Percentiles rank a stretch among this genome's conserved stretches.
These are phyloP conservation scores for Tapirus terrestris DNA, from an alignment of 2,113 vertebrate species.

Conservation along the genomic window DNA sequence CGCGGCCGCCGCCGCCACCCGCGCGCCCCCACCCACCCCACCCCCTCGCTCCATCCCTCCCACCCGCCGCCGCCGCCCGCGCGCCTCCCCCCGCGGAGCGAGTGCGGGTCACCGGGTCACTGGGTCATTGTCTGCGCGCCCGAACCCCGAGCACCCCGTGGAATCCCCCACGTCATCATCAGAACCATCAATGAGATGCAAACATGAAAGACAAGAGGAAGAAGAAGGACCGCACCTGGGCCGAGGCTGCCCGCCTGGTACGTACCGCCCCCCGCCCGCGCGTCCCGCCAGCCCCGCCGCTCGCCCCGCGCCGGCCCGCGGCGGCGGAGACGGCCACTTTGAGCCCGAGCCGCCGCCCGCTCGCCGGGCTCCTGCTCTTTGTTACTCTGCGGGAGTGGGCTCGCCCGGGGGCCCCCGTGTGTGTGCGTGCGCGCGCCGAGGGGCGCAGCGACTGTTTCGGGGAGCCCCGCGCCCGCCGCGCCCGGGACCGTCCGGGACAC, in stretches of 20 bases:
- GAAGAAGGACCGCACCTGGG: constrained; percentile 93
- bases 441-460: constrained; percentile 55
- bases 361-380: constrained; percentile 79
- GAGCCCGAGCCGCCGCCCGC: constrained; percentile 75
- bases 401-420: constrained; percentile 75
- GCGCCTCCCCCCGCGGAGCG: constrained; percentile 75
- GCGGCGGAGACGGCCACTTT: constrained; percentile 63
- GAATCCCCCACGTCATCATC: constrained; percentile 80
- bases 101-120: constrained; percentile 83
- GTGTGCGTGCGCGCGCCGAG: constrained; percentile 68
- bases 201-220: constrained; percentile 94
- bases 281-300: constrained; percentile 56
- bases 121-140: constrained; percentile 83
- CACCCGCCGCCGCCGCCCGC: constrained; percentile 64
- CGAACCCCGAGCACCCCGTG: constrained; percentile 78
- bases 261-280: constrained; percentile 80
- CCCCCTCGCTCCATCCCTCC: constrained; percentile 70
- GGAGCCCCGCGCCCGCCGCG: constrained; percentile 66
- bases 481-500: constrained; percentile 71
- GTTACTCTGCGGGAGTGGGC: constrained; percentile 83
- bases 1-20: constrained; percentile 63
- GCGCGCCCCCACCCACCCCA: constrained; percentile 58
- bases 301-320: constrained; percentile 62
- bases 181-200: constrained; percentile 89
- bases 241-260: constrained; percentile 92